Conservation (phyloP, 2,888 invertebrate species). For the Agelastica alni region DNA sequence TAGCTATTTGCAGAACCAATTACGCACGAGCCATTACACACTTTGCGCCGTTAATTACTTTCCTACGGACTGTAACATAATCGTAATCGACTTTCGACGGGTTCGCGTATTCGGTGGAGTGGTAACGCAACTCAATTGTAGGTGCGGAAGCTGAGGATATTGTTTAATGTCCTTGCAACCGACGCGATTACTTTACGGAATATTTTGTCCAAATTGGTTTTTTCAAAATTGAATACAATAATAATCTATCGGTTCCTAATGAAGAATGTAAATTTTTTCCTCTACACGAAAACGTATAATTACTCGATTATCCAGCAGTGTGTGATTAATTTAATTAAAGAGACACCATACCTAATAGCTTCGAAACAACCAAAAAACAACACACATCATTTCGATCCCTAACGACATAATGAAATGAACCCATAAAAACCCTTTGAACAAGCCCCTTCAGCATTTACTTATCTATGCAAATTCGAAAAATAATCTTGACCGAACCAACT, state of each 20-base stretch:
- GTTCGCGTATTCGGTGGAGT: no score
- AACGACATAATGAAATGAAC: conserved; percentile 6
- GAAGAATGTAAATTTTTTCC: not conserved
- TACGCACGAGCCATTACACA: conserved; percentile 39
- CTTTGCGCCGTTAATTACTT: conserved; percentile 36
- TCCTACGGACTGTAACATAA: conserved; percentile 25
- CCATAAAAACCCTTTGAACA: conserved; percentile 1
- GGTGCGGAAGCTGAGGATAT: not conserved
- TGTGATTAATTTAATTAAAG: conserved; percentile 23
- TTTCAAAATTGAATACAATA: no score
- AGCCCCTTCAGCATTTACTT: conserved; percentile 17
- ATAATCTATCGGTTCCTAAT: no score
- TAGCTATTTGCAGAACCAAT: conserved; percentile 42
- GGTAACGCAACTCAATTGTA: no score
- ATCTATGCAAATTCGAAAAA: conserved; percentile 16
- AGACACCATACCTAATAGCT: conserved; percentile 20
- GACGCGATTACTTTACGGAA: no score
- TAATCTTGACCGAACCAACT: conserved; percentile 14
- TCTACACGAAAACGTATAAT: conserved; percentile 1
- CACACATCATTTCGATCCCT: conserved; percentile 15
- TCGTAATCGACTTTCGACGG: conserved; percentile 19
- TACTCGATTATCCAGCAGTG: conserved; percentile 1
- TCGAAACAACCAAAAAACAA: conserved; percentile 6
- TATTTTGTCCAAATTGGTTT: no score
- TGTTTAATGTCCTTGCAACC: no score